These are phyloP conservation scores for Acromyrmex charruanus DNA, from an alignment of 1,140 invertebrate genomes.

Conservation along the genomic window DNA sequence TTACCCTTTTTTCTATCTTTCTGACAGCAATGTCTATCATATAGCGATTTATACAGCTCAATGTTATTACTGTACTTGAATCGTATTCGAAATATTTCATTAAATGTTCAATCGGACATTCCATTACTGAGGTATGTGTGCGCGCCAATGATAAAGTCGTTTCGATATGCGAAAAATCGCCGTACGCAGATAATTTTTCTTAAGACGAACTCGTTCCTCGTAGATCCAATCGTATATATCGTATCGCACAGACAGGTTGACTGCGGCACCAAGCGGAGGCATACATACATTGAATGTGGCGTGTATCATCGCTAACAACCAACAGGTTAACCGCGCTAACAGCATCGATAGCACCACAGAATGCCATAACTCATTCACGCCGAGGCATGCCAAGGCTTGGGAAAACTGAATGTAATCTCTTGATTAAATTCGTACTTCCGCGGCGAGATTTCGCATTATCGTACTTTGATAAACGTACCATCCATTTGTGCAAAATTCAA, in stretches of 20 bases:
- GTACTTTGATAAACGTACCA: constrained; percentile 11
- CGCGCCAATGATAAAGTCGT: constrained; percentile 45
- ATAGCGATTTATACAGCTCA: constrained; percentile 4
- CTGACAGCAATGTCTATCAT: neutral
- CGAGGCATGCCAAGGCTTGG: constrained; percentile 29
- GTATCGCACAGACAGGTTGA: constrained; percentile 38
- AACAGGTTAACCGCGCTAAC: constrained; percentile 67
- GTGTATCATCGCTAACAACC: constrained; percentile 74
- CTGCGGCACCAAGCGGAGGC: constrained; percentile 23
- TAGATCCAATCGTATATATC: constrained; percentile 63
- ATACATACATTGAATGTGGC: constrained; percentile 64
- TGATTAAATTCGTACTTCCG: constrained; percentile 54
- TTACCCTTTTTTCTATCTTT: neutral
- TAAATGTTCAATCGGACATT: constrained; percentile 23
- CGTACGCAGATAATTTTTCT: constrained; percentile 43
- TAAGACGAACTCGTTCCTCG: constrained; percentile 20
- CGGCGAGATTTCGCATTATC: constrained; percentile 19
- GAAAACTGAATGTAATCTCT: constrained; percentile 62
- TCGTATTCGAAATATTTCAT: constrained; percentile 29
- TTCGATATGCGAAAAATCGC: constrained; percentile 41
- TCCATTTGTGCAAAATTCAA: neutral
- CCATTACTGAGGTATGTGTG: constrained; percentile 17
- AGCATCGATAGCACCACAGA: constrained; percentile 68
- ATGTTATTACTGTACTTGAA: constrained; percentile 3
- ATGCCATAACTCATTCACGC: constrained; percentile 60